A percentile compares a stretch with the other conserved stretches of the same genome.
phyloP scores from a whole-genome alignment of 2,888 invertebrate genomes.

The Tinea pellionella region DNA sequence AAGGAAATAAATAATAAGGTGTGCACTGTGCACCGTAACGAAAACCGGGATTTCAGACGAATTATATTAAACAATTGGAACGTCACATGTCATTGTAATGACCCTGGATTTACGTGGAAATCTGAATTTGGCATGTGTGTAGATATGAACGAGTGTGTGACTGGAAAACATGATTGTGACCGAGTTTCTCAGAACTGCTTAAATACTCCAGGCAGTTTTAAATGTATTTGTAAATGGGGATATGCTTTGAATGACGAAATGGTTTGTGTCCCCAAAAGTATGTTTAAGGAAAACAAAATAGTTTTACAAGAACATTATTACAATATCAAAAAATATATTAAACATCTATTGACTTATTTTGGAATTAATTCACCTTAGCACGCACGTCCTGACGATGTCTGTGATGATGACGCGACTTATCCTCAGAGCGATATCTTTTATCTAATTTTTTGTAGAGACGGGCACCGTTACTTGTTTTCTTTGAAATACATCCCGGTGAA shows the following conservation, averaged over 20 bases:
- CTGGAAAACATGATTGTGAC: constrained; percentile 43
- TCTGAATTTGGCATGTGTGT: constrained; percentile 72
- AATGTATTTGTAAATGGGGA: constrained; percentile 64
- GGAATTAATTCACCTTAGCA: constrained; percentile 72
- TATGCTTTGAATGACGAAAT: constrained; percentile 29
- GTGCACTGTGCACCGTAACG: constrained; percentile 37
- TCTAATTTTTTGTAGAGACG: constrained; percentile 82
- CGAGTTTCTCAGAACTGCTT: constrained; percentile 59
- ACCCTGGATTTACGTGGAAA: constrained; percentile 66
- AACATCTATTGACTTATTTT: not conserved
- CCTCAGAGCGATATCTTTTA: constrained; percentile 83
- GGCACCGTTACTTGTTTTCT: constrained; percentile 55
- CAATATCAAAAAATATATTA: not conserved
- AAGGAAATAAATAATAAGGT: constrained; percentile 13
- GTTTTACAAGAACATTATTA: not conserved
- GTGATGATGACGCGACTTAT: constrained; percentile 74
- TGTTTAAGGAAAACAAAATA: constrained; percentile 5
- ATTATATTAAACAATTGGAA: constrained; percentile 71
- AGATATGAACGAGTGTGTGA: constrained; percentile 71
- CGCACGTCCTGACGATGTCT: constrained; percentile 78
- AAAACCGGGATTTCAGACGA: constrained; percentile 55
- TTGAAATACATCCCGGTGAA: constrained; percentile 70
- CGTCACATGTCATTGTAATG: constrained; percentile 66
- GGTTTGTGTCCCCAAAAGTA: not conserved
- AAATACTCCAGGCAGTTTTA: constrained; percentile 62